These are phyloP conservation scores for Plectus sambesii DNA, from an alignment of 1,140 invertebrate species.

Conservation along the genomic window DNA sequence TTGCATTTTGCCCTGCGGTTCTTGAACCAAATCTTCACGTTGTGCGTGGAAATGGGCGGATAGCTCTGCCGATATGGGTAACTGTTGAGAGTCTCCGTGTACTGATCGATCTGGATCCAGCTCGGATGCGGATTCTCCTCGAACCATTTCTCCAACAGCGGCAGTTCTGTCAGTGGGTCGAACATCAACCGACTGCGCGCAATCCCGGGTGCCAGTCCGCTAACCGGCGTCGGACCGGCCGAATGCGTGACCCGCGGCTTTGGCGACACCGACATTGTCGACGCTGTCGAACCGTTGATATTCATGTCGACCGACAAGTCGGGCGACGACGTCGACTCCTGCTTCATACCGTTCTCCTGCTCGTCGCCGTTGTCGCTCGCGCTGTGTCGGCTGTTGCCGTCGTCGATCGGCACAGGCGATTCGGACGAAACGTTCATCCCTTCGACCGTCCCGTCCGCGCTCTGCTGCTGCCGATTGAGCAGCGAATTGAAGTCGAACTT, in stretches of 20 bases:
- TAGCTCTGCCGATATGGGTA: conserved; percentile 39
- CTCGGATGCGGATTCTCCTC: conserved; percentile 44
- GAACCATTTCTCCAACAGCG: conserved; percentile 38
- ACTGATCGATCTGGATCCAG: conserved; percentile 44
- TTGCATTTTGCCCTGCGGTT: conserved; percentile 43
- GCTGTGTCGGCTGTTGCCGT: conserved; percentile 33
- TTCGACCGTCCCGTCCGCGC: too few relatives aligned
- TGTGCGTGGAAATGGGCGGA: conserved; percentile 40
- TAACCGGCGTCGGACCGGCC: background rate
- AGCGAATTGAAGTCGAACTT: too few relatives aligned
- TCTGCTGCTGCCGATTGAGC: too few relatives aligned
- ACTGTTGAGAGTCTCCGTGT: conserved; percentile 34
- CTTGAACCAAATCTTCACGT: conserved; percentile 45
- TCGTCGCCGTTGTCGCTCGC: conserved; percentile 28
- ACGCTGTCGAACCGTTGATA: too few relatives aligned
- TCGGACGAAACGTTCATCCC: too few relatives aligned
- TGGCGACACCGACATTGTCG: too few relatives aligned
- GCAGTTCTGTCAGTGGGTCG: conserved; percentile 39
- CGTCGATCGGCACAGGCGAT: conserved; percentile 38
- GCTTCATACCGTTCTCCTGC: conserved; percentile 14
- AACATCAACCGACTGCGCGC: conserved; percentile 45
- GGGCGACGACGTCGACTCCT: conserved; percentile 24
- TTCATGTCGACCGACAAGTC: conserved; percentile 24
- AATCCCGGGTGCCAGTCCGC: background rate
- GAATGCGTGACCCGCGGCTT: background rate